These are phyloP conservation scores for Nyctalus aviator DNA, from an alignment of 2,797 vertebrate genomes.

Conservation along the genomic window DNA sequence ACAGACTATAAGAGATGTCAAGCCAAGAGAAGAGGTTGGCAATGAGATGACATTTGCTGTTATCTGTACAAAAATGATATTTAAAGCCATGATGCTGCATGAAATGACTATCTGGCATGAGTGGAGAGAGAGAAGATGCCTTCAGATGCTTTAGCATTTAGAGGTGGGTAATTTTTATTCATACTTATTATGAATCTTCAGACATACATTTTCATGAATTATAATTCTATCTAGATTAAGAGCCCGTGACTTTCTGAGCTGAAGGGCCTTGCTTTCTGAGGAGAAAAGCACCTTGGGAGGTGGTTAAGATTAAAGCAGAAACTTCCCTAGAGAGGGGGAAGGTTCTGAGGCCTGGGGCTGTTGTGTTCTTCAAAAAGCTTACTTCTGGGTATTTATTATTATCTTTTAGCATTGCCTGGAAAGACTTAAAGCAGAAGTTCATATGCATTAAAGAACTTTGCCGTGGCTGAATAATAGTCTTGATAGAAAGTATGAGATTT, in stretches of 20 bases:
- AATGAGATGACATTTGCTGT: background rate
- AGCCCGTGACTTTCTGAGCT: background rate
- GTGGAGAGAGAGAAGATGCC: background rate
- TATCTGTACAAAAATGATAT: background rate
- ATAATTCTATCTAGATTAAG: background rate
- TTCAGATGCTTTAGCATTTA: background rate
- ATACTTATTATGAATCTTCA: background rate
- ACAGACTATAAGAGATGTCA: background rate
- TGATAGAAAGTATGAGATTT: background rate
- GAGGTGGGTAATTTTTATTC: background rate
- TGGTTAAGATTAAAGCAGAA: conserved; percentile 4
- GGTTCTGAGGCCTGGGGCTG: background rate
- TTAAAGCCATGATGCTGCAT: background rate
- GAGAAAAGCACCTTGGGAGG: background rate
- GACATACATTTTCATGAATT: background rate
- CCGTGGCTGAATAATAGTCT: background rate
- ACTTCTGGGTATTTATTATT: background rate
- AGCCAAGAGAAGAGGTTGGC: background rate
- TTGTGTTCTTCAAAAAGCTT: conserved; percentile 19
- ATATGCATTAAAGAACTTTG: conserved; percentile 13
- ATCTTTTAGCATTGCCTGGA: background rate
- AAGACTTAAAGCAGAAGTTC: background rate
- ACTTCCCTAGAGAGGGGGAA: background rate
- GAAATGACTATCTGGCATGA: background rate
- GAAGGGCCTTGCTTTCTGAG: background rate